Percentiles rank a stretch among this genome's conserved stretches.
phyloP scores from a whole-genome alignment of 1,140 invertebrate species.

The Panulirus ornatus region DNA sequence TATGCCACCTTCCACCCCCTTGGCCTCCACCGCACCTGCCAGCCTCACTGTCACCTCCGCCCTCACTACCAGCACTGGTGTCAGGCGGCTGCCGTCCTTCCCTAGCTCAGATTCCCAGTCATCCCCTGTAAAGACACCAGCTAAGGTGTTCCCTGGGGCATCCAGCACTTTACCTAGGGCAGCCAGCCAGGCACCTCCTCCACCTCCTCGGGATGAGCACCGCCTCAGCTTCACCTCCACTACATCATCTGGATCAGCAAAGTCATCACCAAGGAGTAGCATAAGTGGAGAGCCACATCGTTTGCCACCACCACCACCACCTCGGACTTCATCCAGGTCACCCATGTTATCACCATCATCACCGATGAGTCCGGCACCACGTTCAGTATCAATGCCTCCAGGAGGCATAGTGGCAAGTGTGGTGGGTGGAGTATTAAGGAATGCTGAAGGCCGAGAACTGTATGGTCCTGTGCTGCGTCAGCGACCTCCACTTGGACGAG shows the following conservation, averaged over 20 bases:
- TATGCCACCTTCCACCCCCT: constrained; percentile 49
- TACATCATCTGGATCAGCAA: constrained; percentile 61
- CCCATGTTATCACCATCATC: constrained; percentile 69
- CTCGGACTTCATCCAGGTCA: constrained; percentile 70
- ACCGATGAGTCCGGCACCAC: constrained; percentile 41
- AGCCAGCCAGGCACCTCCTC: constrained; percentile 38
- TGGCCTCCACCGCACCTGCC: constrained; percentile 39
- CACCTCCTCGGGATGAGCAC: constrained; percentile 59
- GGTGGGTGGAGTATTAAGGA: constrained; percentile 66
- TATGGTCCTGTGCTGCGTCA: constrained; percentile 73
- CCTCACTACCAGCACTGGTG: constrained; percentile 58
- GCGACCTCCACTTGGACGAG: constrained; percentile 70
- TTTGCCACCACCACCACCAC: constrained; percentile 73
- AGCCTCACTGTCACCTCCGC: constrained; percentile 51
- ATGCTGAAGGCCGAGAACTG: constrained; percentile 63
- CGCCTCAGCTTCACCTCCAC: constrained; percentile 56
- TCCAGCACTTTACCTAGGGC: constrained; percentile 52
- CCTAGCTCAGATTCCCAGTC: constrained; percentile 75
- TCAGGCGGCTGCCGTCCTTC: constrained; percentile 74
- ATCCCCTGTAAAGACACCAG: constrained; percentile 70
- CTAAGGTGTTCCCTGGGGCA: constrained; percentile 49
- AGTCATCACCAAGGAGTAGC: constrained; percentile 47
- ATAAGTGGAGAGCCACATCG: constrained; percentile 55
- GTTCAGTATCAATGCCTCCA: constrained; percentile 47
- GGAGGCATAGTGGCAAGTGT: constrained; percentile 49